Evolutionary conservation across 2,113 vertebrate species (phyloP).

Genomic region (Urocolius indicus): DNA sequence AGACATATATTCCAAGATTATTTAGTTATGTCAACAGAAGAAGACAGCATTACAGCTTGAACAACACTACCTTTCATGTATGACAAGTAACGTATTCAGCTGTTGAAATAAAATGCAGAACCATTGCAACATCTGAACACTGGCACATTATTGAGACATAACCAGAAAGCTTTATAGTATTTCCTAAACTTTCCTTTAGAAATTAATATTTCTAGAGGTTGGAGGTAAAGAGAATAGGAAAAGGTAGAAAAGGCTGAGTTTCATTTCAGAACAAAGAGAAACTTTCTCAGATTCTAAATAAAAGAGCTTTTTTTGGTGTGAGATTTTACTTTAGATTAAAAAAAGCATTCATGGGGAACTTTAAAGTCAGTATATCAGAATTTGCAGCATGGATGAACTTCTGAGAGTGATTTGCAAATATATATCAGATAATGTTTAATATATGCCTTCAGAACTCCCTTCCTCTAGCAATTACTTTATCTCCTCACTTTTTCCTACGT

Average conservation of each 20-base stretch:
- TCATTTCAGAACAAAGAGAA: slow-evolving; percentile 21
- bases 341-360: slow-evolving; percentile 24
- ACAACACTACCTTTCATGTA: neutral
- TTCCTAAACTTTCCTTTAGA: neutral
- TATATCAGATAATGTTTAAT: slow-evolving; percentile 19
- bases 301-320: neutral
- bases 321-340: slow-evolving; percentile 34
- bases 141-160: neutral
- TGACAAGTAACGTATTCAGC: neutral
- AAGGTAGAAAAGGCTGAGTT: neutral
- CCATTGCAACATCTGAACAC: neutral
- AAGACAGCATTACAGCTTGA: neutral
- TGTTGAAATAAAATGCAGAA: neutral
- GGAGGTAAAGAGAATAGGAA: neutral
- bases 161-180: neutral
- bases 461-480: neutral
- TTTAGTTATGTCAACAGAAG: neutral
- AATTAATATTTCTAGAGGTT: neutral
- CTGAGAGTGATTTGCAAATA: slow-evolving; percentile 32
- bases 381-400: slow-evolving; percentile 18
- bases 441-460: neutral
- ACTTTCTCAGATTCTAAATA: neutral
- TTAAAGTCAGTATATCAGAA: slow-evolving; percentile 21
- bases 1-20: neutral
- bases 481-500: neutral